Conservation (phyloP, 2,797 vertebrate species). For the Arnoldichthys spilopterus region DNA sequence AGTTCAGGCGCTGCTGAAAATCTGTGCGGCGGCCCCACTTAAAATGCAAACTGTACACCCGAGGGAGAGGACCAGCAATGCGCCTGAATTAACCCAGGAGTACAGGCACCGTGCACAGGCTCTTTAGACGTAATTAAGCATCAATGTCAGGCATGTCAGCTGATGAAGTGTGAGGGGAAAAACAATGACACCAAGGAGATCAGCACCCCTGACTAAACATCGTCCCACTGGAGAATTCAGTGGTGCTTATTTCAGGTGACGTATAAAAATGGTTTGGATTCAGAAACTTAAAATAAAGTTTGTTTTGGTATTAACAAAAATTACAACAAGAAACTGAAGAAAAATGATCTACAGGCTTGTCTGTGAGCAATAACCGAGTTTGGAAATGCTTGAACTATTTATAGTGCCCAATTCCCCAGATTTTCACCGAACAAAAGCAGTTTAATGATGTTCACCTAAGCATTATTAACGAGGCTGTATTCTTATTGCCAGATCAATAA, state of each 20-base stretch:
- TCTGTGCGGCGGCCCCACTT: constrained; percentile 77
- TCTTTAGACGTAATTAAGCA: constrained; percentile 80
- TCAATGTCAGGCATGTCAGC: constrained; percentile 74
- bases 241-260: background rate
- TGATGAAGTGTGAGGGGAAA: constrained; percentile 63
- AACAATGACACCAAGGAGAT: constrained; percentile 55
- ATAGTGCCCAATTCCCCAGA: background rate
- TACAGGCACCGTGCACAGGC: constrained; percentile 67
- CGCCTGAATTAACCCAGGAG: constrained; percentile 76
- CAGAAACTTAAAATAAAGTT: background rate
- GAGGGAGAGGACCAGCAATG: constrained; percentile 65
- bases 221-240: constrained; percentile 41
- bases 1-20: constrained; percentile 82
- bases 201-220: constrained; percentile 53
- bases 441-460: constrained; percentile 46
- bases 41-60: constrained; percentile 82
- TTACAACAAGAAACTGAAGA: background rate
- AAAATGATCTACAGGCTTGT: background rate
- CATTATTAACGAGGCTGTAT: constrained; percentile 47
- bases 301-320: background rate
- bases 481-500: constrained; percentile 40
- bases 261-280: background rate
- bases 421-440: constrained; percentile 30
- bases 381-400: background rate
- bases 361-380: background rate